Evolutionary conservation across 2,797 vertebrate genomes (phyloP), one percentile per base, ranked within the genome.

Genomic region (Florisuga fusca): DNA sequence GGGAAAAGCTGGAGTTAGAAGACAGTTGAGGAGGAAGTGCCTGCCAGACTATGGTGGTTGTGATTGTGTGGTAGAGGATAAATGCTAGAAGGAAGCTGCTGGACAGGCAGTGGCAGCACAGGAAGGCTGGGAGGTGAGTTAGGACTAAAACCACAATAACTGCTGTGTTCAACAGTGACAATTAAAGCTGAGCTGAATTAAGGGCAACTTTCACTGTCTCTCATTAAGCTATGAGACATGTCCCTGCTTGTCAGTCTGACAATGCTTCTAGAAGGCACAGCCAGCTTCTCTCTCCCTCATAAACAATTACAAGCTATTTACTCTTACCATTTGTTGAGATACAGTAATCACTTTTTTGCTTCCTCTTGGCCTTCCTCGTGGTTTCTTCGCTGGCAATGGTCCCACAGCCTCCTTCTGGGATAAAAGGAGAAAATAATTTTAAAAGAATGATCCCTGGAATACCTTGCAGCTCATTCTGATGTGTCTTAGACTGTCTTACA

Each of bases 341-440:
- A 57, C 16, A 43, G 31, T 4, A 48, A 51, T 48, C 15, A 8
- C 38, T 86, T 97, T 97, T 80, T 96, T 97, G 93, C 96, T 97
- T 89, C 96, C 96, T 94, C 95, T 97, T 8, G 97, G 97, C 63
- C 97, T 94, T 81, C 97, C 97, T 85, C 96, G 95, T 67, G 97
- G 97, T 90, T 96, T 97, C 80, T 97, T 97, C 9, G 2, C 79
- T 34, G 78, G 94, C 62, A 79, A 38, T 29, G 63, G 84, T 33
- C 67, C 94, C 78, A 17, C 12, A 81, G 59, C 34, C 31, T 80
- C 92, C 80, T 94, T 77, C 91, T 96, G 72, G 22, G 38, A 84
- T 26, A 92, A 71, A 75, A 80, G 46, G 23, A 85, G 4, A 57
- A 77, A 84, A 48, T 10, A 1, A 33, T 61, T 61, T 77, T 63